These are phyloP conservation scores for Pinctada fucata DNA, from an alignment of 2,888 invertebrate species.

Conservation along the genomic window DNA sequence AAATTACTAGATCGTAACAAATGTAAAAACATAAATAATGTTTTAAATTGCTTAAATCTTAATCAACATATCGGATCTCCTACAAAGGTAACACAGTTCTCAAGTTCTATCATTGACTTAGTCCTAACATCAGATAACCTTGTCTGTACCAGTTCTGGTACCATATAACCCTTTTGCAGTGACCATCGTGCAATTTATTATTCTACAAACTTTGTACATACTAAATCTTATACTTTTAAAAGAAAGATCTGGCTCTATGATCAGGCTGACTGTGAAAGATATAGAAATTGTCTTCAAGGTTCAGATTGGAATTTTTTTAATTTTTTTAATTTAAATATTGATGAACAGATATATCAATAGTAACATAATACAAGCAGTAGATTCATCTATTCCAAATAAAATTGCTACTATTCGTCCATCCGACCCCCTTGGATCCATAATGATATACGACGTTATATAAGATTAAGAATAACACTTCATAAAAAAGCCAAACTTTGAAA, in stretches of 20 bases:
- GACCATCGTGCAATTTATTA: not conserved
- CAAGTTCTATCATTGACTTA: not conserved
- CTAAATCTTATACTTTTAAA: not conserved
- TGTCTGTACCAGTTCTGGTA: not conserved
- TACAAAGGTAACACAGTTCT: not conserved
- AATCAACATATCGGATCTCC: not conserved
- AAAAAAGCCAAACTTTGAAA: not conserved
- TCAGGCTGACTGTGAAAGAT: not conserved
- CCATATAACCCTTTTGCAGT: not conserved
- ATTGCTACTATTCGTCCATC: not conserved
- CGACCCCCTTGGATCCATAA: not conserved
- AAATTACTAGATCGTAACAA: not conserved
- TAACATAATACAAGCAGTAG: not conserved
- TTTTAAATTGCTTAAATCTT: not conserved
- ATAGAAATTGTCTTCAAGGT: not conserved
- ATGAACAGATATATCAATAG: not conserved
- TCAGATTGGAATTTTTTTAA: not conserved
- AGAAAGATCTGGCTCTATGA: conserved; percentile 3
- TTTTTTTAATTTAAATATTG: not conserved
- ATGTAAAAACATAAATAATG: not conserved
- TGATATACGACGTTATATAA: not conserved
- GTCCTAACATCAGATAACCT: not conserved
- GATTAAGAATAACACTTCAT: not conserved
- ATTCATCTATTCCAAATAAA: not conserved
- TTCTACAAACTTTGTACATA: not conserved